Conservation (phyloP, 2,888 invertebrate species). For the Dasysyrphus albostriatus region DNA sequence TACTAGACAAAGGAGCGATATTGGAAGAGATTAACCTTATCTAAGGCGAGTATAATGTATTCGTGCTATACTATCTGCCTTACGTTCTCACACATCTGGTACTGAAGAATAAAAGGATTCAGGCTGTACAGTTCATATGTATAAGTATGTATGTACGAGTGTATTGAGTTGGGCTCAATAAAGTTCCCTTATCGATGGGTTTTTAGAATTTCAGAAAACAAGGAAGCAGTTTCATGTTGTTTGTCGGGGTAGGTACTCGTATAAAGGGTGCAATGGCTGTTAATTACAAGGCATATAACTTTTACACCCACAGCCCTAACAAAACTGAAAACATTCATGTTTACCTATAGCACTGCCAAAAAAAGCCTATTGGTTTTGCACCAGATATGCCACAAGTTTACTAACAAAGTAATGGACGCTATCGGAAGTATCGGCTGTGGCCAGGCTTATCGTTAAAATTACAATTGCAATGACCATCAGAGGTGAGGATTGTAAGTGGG, state of each 20-base stretch:
- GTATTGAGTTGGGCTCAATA: constrained; percentile 6
- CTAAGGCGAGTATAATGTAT: neutral
- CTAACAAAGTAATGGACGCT: constrained; percentile 7
- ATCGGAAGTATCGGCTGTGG: constrained; percentile 33
- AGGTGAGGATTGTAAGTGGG: constrained; percentile 23
- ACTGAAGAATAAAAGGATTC: neutral
- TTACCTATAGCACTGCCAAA: constrained; percentile 10
- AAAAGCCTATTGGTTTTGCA: constrained; percentile 31
- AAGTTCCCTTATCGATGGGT: constrained; percentile 24
- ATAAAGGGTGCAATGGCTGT: constrained; percentile 33
- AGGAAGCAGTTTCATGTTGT: constrained; percentile 5
- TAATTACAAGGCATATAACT: constrained; percentile 54
- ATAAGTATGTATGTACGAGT: neutral
- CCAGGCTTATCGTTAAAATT: constrained; percentile 27
- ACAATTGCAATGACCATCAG: constrained; percentile 30
- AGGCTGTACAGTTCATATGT: neutral
- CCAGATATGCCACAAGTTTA: constrained; percentile 7
- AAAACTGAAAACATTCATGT: constrained; percentile 61
- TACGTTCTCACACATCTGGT: neutral
- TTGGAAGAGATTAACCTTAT: constrained; percentile 34
- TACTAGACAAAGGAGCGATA: constrained; percentile 34
- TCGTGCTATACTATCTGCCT: neutral
- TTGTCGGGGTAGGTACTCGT: neutral
- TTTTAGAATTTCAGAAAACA: constrained; percentile 34
- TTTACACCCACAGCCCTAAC: constrained; percentile 41